A percentile compares a stretch with the other conserved stretches of the same genome.
These are phyloP conservation scores for Clostera curtula DNA, from an alignment of 2,888 invertebrate species.

Conservation along the genomic window DNA sequence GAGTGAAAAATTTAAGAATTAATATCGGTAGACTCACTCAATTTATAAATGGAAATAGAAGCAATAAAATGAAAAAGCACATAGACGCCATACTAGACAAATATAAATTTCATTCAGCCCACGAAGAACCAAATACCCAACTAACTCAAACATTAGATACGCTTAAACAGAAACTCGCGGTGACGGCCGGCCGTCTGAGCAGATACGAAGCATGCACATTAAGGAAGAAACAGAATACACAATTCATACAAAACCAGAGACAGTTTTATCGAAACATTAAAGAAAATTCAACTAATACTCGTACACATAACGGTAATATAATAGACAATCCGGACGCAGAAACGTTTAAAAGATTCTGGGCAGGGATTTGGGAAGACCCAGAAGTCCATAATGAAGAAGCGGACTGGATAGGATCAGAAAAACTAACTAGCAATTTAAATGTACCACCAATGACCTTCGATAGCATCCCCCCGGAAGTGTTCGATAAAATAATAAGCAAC, in stretches of 20 bases:
- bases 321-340: slow-evolving; percentile 2
- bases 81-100: too few relatives aligned
- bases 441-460: slow-evolving; percentile 2
- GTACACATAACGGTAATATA: too few relatives aligned
- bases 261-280: slow-evolving; percentile 5
- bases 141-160: slow-evolving; percentile 4
- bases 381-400: slow-evolving; percentile 2
- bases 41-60: too few relatives aligned
- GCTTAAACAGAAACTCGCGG: slow-evolving; percentile 7
- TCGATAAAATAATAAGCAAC: not conserved
- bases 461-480: not conserved
- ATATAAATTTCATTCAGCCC: slow-evolving; percentile 1
- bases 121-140: slow-evolving; percentile 4
- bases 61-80: too few relatives aligned
- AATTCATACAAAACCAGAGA: slow-evolving; percentile 6
- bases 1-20: too few relatives aligned
- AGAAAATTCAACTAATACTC: not conserved
- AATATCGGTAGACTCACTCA: too few relatives aligned
- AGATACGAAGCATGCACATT: slow-evolving; percentile 3
- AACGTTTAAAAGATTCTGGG: slow-evolving; percentile 3
- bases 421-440: not conserved
- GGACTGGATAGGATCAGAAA: slow-evolving; percentile 3
- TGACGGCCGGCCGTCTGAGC: slow-evolving; percentile 1
- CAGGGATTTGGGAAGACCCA: slow-evolving; percentile 3
- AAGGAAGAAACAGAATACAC: slow-evolving; percentile 6